phyloP scores from a whole-genome alignment of 2,113 vertebrate genomes.

The Perca fluviatilis region DNA sequence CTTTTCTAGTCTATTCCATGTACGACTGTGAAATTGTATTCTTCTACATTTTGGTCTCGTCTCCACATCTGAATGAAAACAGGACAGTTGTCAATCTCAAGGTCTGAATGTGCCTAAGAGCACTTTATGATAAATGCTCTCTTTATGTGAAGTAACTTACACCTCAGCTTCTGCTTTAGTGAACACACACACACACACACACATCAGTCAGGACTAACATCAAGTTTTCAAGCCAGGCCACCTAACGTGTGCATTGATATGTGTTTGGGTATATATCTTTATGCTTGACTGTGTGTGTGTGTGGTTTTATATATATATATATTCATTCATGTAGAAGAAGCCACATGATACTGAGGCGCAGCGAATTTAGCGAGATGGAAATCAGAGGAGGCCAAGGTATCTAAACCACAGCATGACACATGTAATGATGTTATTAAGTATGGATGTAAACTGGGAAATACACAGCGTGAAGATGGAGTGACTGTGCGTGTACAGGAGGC shows the following conservation, averaged over 20 bases:
- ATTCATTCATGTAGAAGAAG: background rate
- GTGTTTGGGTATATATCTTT: background rate
- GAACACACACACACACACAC: background rate
- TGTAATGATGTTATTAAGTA: slow-evolving; percentile 34
- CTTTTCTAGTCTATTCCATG: slow-evolving; percentile 8
- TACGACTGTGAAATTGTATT: background rate
- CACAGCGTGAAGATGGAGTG: background rate
- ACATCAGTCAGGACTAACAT: slow-evolving; percentile 8
- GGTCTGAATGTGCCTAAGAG: background rate
- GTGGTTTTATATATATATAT: background rate
- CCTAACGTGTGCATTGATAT: slow-evolving; percentile 25
- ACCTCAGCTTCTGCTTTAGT: background rate
- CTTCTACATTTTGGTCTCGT: no score
- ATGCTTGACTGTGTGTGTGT: background rate
- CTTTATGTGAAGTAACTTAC: background rate
- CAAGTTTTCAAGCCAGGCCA: background rate
- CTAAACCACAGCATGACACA: slow-evolving; percentile 26
- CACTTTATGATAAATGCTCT: background rate
- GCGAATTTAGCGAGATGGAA: slow-evolving; percentile 6
- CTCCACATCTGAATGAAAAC: background rate
- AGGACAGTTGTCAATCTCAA: background rate
- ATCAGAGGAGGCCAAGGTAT: slow-evolving; percentile 18
- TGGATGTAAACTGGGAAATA: slow-evolving; percentile 1
- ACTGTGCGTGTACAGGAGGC: background rate
- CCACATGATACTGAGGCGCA: background rate